Percentiles rank a stretch among this genome's conserved stretches.
Evolutionary conservation across 2,113 vertebrate species (phyloP).

Genomic region (Alligator mississippiensis): DNA sequence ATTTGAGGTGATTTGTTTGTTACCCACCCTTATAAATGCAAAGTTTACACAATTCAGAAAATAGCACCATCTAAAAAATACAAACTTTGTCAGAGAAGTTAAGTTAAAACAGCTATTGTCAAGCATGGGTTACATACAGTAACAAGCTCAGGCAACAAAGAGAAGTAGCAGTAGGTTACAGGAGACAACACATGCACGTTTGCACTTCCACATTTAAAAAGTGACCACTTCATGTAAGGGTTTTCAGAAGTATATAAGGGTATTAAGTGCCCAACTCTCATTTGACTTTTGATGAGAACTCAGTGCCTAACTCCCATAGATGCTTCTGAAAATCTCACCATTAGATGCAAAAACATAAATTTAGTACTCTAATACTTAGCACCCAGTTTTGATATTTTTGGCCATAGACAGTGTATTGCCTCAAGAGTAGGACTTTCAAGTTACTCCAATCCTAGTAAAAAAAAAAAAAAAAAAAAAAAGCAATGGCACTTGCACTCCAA

Average conservation of each 20-base stretch:
- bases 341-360: background rate
- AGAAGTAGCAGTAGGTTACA: background rate
- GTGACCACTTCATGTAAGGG: background rate
- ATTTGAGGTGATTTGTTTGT: background rate
- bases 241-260: background rate
- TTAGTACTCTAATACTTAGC: background rate
- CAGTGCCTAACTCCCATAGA: background rate
- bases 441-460: no score
- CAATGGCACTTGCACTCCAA: background rate
- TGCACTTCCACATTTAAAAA: background rate
- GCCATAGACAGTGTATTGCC: background rate
- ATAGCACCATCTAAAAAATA: background rate
- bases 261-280: background rate
- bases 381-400: background rate
- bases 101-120: background rate
- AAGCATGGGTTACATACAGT: background rate
- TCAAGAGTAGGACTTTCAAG: background rate
- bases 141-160: background rate
- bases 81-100: slow-evolving; percentile 20
- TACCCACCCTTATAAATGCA: background rate
- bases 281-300: background rate
- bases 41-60: background rate
- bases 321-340: background rate
- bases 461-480: no score
- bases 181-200: background rate